Base-by-base conservation (phyloP, 2,888 invertebrate genomes). In the Mythimna pallens region DNA sequence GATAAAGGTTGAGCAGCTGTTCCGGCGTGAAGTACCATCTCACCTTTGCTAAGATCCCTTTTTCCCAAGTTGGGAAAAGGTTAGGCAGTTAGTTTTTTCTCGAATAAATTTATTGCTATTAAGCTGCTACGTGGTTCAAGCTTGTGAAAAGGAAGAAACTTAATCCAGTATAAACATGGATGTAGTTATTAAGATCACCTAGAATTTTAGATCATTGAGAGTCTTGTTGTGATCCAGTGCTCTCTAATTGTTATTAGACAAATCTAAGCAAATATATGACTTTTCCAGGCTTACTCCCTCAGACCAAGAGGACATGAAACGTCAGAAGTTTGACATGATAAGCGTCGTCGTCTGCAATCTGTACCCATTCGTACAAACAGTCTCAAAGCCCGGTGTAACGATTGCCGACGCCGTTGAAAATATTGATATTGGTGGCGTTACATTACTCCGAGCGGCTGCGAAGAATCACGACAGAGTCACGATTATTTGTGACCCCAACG, bases 371-470 rank as follows among this genome's bases (percentile, higher is more conserved):
- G 98, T 98, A 4, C 97, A 98, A 88, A 99, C 99, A 0, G 97
- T 99, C 0, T 97, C 98, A 0, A 98, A 98, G 81, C 97, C 98
- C 0, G 97, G 98, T 84, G 99, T 99, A 0, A 98, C 97, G 0
- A 96, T 99, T 20, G 97, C 97, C 6, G 98, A 99, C 92, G 99
- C 99, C 0, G 98, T 99, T 1, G 99, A 99, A 93, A 99, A 99
- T 91, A 98, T 99, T 83, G 99, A 99, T 92, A 99, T 99, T 83
- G 99, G 99, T 84, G 99, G 99, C 30, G 99, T 99, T 0, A 99
- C 99, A 5, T 94, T 99, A 34, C 94, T 99, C 30, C 96, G 99
- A 86, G 99, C 99, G 2, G 99, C 99, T 14, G 99, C 99, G 5
- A 99, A 99, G 96, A 99, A 99, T 95, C 99, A 99, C 92, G 97